Percentiles rank a stretch among this genome's conserved stretches.
Evolutionary conservation across 1,140 invertebrate species (phyloP).

Genomic region (Rhagoletis pomonella): DNA sequence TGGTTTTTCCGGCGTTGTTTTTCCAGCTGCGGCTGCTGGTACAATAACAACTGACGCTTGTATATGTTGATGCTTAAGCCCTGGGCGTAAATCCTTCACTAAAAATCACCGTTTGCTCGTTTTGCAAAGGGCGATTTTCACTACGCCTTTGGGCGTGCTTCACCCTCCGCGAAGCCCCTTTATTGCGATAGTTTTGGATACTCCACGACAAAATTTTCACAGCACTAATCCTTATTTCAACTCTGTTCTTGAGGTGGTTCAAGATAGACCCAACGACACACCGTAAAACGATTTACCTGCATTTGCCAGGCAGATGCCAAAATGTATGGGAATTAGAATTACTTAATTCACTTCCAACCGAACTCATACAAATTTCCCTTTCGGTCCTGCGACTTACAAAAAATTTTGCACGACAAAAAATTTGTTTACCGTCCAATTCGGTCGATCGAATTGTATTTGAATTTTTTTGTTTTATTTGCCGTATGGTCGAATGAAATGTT

Average conservation of each 20-base stretch:
- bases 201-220: conserved; percentile 27
- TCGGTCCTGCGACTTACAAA: not conserved
- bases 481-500: not conserved
- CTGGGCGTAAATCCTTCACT: not conserved
- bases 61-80: not conserved
- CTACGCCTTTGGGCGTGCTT: conserved; percentile 3
- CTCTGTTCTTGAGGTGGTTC: not conserved
- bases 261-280: not conserved
- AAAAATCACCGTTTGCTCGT: not conserved
- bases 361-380: conserved; percentile 22
- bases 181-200: conserved; percentile 16
- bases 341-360: conserved; percentile 9
- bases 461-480: conserved; percentile 43
- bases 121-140: not conserved
- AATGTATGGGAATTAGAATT: not conserved
- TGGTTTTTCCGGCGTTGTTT: not conserved
- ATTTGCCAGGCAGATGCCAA: not conserved
- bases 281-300: not conserved
- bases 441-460: conserved; percentile 20
- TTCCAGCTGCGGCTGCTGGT: not conserved
- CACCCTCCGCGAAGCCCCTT: not conserved
- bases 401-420: conserved; percentile 31
- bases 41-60: not conserved
- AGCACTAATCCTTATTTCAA: not conserved
- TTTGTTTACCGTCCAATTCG: conserved; percentile 5